Evolutionary conservation across 2,797 vertebrate species (phyloP), one percentile per base, ranked within the genome.

Genomic region (Lates japonicus): DNA sequence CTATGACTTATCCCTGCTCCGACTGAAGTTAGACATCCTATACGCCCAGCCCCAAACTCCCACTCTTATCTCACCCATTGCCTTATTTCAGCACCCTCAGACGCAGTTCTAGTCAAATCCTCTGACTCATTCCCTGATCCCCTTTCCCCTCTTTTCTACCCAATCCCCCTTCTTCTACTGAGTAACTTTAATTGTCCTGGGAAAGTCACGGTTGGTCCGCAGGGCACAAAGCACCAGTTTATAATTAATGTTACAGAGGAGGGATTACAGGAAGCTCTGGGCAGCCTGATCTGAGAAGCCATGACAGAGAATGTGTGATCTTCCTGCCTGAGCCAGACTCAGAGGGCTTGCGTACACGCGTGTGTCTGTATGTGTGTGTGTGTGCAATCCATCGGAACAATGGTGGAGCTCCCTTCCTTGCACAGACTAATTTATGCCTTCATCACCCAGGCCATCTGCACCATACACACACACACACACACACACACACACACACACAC

Each of bases 161-260:
- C 62, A 87, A 94, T 95, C 94, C 94, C 92, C 94, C 95, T 95
- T 96, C 95, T 88, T 77, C 95, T 95, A 93, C 96, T 96, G 96
- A 97, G 96, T 96, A 96, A 97, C 96, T 97, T 97, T 97, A 97
- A 98, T 97, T 98, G 97, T 98, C 97, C 97, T 98, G 97, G 97
- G 97, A 98, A 98, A 97, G 96, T 95, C 95, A 92, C 93, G 94
- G 92, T 94, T 94, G 94, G 90, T 80, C 95, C 96, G 63, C 91
- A 74, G 94, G 96, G 93, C 95, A 95, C 84, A 93, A 95, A 93
- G 96, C 93, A 89, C 93, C 92, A 96, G 96, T 96, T 97, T 95
- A 95, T 97, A 96, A 97, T 97, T 96, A 97, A 97, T 95, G 96
- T 97, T 97, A 95, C 95, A 94, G 81, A 94, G 86, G 92, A 95